A percentile compares a stretch with the other conserved stretches of the same genome.
These are phyloP conservation scores for Drosophila chauvacae DNA, from an alignment of 1,140 invertebrate species.

Conservation along the genomic window DNA sequence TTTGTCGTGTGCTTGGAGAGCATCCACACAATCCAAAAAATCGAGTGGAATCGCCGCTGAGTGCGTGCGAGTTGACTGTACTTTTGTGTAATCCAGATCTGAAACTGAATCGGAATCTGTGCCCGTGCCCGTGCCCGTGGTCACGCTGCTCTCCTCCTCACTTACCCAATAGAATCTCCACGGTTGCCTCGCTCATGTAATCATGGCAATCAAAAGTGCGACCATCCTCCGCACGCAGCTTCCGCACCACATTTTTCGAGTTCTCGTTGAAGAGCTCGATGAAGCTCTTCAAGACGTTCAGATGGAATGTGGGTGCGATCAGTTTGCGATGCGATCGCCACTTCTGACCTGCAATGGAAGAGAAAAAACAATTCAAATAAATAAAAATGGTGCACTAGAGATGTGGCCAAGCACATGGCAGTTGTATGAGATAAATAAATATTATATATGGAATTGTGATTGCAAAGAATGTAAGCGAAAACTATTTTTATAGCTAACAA, in stretches of 20 bases:
- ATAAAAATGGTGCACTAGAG: neutral
- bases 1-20: slow-evolving; percentile 5
- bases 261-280: slow-evolving; percentile 93
- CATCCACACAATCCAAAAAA: slow-evolving; percentile 1
- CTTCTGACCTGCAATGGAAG: slow-evolving; percentile 87
- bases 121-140: neutral
- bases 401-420: neutral
- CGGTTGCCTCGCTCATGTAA: slow-evolving; percentile 93
- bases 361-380: neutral
- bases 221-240: slow-evolving; percentile 87
- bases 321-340: slow-evolving; percentile 92
- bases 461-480: neutral
- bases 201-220: slow-evolving; percentile 91
- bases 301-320: slow-evolving; percentile 93
- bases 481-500: neutral
- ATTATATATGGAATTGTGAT: neutral
- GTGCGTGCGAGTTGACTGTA: slow-evolving; percentile 74
- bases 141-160: slow-evolving; percentile 43
- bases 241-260: slow-evolving; percentile 89
- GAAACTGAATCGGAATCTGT: slow-evolving; percentile 7
- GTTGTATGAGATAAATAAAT: neutral
- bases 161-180: slow-evolving; percentile 91
- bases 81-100: slow-evolving; percentile 39
- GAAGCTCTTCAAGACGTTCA: slow-evolving; percentile 93
- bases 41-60: slow-evolving; percentile 5